These are phyloP conservation scores for Apodemus sylvaticus DNA, from an alignment of 2,113 vertebrate genomes.

Conservation along the genomic window DNA sequence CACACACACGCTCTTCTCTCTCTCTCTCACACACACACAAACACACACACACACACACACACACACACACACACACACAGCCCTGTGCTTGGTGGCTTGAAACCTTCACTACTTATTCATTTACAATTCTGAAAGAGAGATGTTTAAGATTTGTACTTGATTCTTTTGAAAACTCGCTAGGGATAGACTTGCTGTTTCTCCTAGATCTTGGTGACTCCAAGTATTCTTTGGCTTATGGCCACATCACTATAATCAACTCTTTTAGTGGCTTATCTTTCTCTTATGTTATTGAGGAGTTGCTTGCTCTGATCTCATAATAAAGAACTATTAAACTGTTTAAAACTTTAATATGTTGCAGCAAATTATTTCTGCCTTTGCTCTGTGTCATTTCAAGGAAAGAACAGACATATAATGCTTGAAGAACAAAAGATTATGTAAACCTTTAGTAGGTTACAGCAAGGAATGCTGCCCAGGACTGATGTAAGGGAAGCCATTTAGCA, in stretches of 20 bases:
- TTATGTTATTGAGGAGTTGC: background rate
- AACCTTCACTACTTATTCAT: background rate
- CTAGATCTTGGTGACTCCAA: background rate
- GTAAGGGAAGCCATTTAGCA: background rate
- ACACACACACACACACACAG: no score
- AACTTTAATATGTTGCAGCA: fast-evolving
- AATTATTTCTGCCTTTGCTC: background rate
- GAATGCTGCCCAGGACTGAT: background rate
- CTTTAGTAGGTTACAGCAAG: background rate
- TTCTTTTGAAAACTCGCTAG: background rate
- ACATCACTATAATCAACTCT: background rate
- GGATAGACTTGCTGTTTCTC: background rate
- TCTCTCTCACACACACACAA: no score
- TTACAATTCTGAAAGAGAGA: background rate
- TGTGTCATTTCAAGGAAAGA: background rate
- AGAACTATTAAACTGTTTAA: background rate
- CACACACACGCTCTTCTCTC: no score
- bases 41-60: no score
- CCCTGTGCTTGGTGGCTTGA: background rate
- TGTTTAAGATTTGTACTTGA: background rate
- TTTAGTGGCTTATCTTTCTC: background rate
- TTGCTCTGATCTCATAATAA: background rate
- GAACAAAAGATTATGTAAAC: background rate
- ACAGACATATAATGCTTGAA: background rate
- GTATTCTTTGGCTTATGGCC: background rate